A percentile compares a stretch with the other conserved stretches of the same genome.
phyloP scores from a whole-genome alignment of 2,113 vertebrate species.

The Platichthys stellatus region DNA sequence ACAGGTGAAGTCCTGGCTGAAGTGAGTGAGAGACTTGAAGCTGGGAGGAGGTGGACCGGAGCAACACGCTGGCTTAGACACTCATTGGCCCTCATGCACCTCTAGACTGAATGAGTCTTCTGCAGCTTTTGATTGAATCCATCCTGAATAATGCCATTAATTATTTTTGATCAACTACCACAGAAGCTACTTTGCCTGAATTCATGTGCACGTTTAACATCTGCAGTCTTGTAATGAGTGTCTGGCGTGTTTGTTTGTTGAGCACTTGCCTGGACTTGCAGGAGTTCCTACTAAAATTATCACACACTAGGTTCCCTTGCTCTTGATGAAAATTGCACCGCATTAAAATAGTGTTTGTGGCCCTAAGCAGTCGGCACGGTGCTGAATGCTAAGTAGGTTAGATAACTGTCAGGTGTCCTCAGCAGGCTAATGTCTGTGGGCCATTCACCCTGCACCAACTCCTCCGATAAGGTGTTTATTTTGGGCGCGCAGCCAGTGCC shows the following conservation, averaged over 20 bases:
- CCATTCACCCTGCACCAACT: constrained; percentile 46
- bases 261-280: constrained; percentile 17
- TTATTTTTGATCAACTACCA: no score
- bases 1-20: background rate
- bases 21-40: background rate
- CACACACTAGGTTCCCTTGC: constrained; percentile 4
- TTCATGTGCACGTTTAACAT: no score
- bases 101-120: no score
- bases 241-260: no score
- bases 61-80: background rate
- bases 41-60: constrained; percentile 5
- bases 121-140: no score
- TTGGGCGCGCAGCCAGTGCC: constrained; percentile 39
- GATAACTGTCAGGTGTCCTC: constrained; percentile 71
- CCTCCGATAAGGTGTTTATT: constrained; percentile 56
- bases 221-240: no score
- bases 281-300: constrained; percentile 26
- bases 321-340: constrained; percentile 25
- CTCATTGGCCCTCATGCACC: no score
- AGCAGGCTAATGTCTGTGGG: constrained; percentile 50
- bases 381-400: constrained; percentile 66
- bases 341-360: constrained; percentile 54
- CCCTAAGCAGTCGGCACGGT: constrained; percentile 49
- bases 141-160: no score
- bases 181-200: no score